These are phyloP conservation scores for Paracyclopina nana DNA, from an alignment of 1,140 invertebrate genomes.

Conservation along the genomic window DNA sequence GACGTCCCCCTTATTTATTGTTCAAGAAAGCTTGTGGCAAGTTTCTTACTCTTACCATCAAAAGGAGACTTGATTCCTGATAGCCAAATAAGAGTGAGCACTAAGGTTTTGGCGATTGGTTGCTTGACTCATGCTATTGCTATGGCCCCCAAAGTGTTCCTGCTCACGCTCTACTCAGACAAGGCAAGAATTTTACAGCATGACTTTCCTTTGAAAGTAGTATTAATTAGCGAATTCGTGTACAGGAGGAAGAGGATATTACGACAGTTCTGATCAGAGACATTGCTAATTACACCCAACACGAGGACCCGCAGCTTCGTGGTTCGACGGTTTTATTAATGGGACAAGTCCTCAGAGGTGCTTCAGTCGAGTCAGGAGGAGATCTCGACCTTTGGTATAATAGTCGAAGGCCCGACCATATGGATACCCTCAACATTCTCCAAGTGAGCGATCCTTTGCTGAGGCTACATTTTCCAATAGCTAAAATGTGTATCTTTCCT, in stretches of 20 bases:
- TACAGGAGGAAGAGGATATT: conserved; percentile 17
- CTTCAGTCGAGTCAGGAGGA: conserved; percentile 36
- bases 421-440: conserved; percentile 23
- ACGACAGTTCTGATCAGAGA: conserved; percentile 37
- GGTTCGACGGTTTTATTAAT: conserved; percentile 45
- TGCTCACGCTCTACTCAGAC: conserved; percentile 31
- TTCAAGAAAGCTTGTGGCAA: conserved; percentile 44
- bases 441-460: too few relatives aligned
- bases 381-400: conserved; percentile 24
- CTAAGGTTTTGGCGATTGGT: conserved; percentile 55
- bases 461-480: too few relatives aligned
- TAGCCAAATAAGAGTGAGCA: conserved; percentile 50
- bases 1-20: conserved; percentile 50
- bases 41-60: conserved; percentile 47
- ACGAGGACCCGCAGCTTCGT: conserved; percentile 59
- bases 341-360: conserved; percentile 41
- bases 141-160: conserved; percentile 46
- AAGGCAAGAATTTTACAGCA: too few relatives aligned
- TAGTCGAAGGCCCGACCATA: conserved; percentile 19
- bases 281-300: conserved; percentile 42
- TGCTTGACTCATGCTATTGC: conserved; percentile 46
- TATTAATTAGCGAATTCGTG: too few relatives aligned
- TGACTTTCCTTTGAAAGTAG: too few relatives aligned
- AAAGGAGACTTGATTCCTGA: conserved; percentile 39
- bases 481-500: too few relatives aligned